A percentile compares a stretch with the other conserved stretches of the same genome.
These are phyloP conservation scores for Ptychobarbus kaznakovi DNA, from an alignment of 2,797 vertebrate species.

Conservation along the genomic window DNA sequence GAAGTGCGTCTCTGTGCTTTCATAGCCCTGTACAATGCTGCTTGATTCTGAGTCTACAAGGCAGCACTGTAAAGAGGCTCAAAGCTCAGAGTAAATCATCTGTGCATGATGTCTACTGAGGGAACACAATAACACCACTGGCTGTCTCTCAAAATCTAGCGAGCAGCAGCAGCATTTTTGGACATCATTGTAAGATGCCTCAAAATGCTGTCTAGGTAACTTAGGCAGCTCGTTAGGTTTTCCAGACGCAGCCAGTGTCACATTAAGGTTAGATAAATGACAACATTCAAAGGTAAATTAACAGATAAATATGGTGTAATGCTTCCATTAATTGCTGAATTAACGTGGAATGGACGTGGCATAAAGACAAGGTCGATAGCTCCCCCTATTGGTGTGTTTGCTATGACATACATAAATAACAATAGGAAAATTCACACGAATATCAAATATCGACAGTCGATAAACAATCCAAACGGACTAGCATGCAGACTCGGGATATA, in stretches of 20 bases:
- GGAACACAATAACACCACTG: slow-evolving; percentile 1
- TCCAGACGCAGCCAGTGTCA: background rate
- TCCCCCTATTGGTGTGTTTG: slow-evolving; percentile 45
- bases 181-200: slow-evolving; percentile 3
- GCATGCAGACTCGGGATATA: background rate
- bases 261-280: background rate
- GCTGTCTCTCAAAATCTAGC: background rate
- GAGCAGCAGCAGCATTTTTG: slow-evolving; percentile 9
- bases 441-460: slow-evolving; percentile 24
- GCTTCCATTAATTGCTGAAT: slow-evolving; percentile 39
- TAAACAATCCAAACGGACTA: background rate
- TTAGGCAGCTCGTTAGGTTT: background rate
- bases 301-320: slow-evolving; percentile 17
- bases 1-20: slow-evolving; percentile 76
- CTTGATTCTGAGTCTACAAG: slow-evolving; percentile 85
- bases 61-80: slow-evolving; percentile 88
- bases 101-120: background rate
- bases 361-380: slow-evolving; percentile 37
- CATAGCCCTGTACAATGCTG: slow-evolving; percentile 90
- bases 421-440: slow-evolving; percentile 40
- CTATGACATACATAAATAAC: slow-evolving; percentile 21
- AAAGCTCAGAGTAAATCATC: slow-evolving; percentile 76
- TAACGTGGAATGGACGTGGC: slow-evolving; percentile 53
- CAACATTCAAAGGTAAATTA: background rate
- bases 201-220: background rate